Evolutionary conservation across 2,888 invertebrate genomes (phyloP), one percentile per base, ranked within the genome.

Genomic region (Eretmocerus hayati): DNA sequence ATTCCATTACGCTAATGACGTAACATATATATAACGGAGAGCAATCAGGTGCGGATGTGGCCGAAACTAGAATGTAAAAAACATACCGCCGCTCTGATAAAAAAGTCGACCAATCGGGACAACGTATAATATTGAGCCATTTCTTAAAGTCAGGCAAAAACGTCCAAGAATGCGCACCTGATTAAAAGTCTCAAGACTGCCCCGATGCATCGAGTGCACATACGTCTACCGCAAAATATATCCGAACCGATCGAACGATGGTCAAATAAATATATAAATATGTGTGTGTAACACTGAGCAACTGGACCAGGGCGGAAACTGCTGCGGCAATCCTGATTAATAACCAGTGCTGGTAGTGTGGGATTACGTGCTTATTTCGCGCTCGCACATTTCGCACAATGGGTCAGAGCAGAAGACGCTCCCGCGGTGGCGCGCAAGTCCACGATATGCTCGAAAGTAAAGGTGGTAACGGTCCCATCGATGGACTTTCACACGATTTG

Each of bases 401-500:
- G n/a, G n/a, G n/a, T n/a, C n/a, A n/a, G n/a, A n/a, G n/a, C n/a
- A n/a, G n/a, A n/a, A n/a, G n/a, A n/a, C n/a, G n/a, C n/a, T n/a
- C n/a, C n/a, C n/a, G n/a, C n/a, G n/a, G n/a, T n/a, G n/a, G 11
- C 26, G 11, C 26, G 11, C 26, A 26, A 26, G n/a, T 26, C 8
- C 6, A 11, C 26, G 26, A 11, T 11, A 11, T 11, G 26, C 26
- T 26, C 26, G 26, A 26, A 11, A 9, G 26, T 44, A 50, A 50
- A 35, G 49, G 45, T 59, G 6, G 26, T 44, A 50, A 50, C 37
- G 49, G 45, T 59, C 60, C 56, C 48, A 19, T 41, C 56, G 57
- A 57, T 52, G 52, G 54, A 62, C 62, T 62, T 62, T 62, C 61
- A 62, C 62, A 56, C 26, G 26, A 6, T 6, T 9, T 26, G 26